phyloP scores from a whole-genome alignment of 2,113 vertebrate species.

The Grus americana region DNA sequence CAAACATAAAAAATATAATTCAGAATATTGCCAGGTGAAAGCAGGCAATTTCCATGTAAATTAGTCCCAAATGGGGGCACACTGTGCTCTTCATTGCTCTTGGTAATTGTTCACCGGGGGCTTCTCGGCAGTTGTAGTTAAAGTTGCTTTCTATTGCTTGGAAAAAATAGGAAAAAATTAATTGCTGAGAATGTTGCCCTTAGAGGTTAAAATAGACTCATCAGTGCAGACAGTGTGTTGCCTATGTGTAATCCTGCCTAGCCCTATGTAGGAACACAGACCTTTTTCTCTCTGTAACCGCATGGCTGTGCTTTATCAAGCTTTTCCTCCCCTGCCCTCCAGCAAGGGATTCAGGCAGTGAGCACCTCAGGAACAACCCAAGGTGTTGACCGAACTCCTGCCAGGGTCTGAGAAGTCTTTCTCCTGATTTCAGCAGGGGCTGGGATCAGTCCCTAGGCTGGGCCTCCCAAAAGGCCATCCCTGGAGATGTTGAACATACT shows the following conservation, averaged over 20 bases:
- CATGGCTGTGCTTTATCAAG: neutral
- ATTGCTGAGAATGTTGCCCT: neutral
- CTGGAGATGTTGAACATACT: neutral
- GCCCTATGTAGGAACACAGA: neutral
- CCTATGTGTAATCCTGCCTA: neutral
- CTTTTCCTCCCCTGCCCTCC: neutral
- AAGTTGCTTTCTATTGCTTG: neutral
- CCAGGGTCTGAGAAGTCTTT: neutral
- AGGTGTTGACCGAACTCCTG: neutral
- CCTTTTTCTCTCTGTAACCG: neutral
- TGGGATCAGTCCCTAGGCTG: neutral
- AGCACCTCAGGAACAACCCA: neutral
- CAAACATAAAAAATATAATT: conserved; percentile 23
- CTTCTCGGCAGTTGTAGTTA: conserved; percentile 17
- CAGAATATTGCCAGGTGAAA: conserved; percentile 44
- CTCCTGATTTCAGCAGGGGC: neutral
- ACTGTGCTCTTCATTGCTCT: conserved; percentile 32
- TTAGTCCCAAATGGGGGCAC: neutral
- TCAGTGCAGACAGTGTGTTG: neutral
- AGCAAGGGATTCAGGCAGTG: neutral
- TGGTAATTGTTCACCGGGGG: conserved; percentile 25
- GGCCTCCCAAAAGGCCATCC: neutral
- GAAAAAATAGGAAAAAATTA: neutral
- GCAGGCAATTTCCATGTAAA: conserved; percentile 65
- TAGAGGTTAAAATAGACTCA: neutral